Conservation (phyloP, 2,797 vertebrate genomes). For the Cyprinodon diabolis region DNA sequence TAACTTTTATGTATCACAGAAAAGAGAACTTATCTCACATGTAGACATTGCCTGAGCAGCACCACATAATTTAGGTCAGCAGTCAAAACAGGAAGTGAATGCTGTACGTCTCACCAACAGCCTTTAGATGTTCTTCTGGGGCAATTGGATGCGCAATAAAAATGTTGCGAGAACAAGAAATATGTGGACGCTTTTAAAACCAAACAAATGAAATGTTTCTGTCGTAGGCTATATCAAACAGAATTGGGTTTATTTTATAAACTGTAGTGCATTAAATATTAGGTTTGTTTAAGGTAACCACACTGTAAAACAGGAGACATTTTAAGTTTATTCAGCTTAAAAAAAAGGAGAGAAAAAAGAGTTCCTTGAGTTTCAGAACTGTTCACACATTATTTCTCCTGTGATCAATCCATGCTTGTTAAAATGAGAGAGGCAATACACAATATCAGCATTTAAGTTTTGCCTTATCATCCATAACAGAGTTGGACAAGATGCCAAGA, state of each 20-base stretch:
- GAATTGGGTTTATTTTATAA: neutral
- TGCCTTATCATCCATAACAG: slow-evolving; percentile 34
- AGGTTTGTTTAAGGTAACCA: neutral
- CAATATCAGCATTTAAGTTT: slow-evolving; percentile 14
- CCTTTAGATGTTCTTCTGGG: no score
- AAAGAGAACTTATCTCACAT: no score
- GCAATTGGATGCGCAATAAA: slow-evolving; percentile 22
- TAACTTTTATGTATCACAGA: no score
- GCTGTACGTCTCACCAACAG: no score
- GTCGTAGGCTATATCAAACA: no score
- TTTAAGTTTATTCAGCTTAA: no score
- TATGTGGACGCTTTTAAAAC: neutral
- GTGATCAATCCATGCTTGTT: neutral
- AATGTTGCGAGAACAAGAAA: neutral
- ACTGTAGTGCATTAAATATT: neutral
- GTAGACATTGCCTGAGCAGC: no score
- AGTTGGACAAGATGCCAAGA: slow-evolving; percentile 54
- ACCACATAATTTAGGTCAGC: no score
- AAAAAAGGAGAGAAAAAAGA: no score
- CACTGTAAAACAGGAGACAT: neutral
- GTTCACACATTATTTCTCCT: neutral
- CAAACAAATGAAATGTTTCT: neutral
- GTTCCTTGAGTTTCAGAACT: neutral
- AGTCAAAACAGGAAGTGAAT: no score
- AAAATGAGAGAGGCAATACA: neutral